phyloP scores from a whole-genome alignment of 1,140 invertebrate species.

The Drosophila grimshawi region DNA sequence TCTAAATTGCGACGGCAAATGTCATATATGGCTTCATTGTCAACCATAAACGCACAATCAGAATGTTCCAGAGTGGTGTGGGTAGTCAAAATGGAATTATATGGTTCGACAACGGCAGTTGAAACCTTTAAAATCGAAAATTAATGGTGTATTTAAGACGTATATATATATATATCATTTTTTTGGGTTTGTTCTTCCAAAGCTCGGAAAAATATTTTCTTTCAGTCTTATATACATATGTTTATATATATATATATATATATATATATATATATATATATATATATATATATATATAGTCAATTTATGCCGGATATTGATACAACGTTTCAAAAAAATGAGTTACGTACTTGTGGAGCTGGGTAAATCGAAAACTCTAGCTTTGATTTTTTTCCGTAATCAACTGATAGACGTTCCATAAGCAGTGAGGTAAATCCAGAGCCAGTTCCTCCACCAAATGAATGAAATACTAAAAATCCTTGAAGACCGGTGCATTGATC shows the following conservation, averaged over 20 bases:
- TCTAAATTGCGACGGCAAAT: slow-evolving; percentile 94
- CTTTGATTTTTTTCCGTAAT: slow-evolving; percentile 93
- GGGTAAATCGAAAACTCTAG: slow-evolving; percentile 94
- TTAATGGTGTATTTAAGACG: neutral
- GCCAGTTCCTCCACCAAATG: slow-evolving; percentile 94
- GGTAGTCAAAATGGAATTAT: slow-evolving; percentile 92
- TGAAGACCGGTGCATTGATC: slow-evolving; percentile 93
- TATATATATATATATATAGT: too few relatives aligned
- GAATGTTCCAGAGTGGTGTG: slow-evolving; percentile 93
- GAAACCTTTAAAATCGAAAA: slow-evolving; percentile 85
- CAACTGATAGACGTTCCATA: slow-evolving; percentile 92
- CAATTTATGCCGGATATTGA: too few relatives aligned
- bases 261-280: neutral
- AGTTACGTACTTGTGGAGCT: slow-evolving; percentile 90
- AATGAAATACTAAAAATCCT: slow-evolving; percentile 94
- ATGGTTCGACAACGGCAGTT: slow-evolving; percentile 94
- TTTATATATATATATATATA: too few relatives aligned
- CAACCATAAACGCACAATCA: slow-evolving; percentile 94
- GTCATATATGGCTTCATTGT: slow-evolving; percentile 96
- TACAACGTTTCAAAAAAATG: neutral
- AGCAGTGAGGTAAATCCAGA: slow-evolving; percentile 93
- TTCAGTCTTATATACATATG: neutral
- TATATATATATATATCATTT: neutral
- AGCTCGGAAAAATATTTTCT: too few relatives aligned
- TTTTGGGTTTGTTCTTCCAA: neutral